Evolutionary conservation across 2,113 vertebrate species (phyloP), one percentile per base, ranked within the genome.

Genomic region (Podocnemis expansa): DNA sequence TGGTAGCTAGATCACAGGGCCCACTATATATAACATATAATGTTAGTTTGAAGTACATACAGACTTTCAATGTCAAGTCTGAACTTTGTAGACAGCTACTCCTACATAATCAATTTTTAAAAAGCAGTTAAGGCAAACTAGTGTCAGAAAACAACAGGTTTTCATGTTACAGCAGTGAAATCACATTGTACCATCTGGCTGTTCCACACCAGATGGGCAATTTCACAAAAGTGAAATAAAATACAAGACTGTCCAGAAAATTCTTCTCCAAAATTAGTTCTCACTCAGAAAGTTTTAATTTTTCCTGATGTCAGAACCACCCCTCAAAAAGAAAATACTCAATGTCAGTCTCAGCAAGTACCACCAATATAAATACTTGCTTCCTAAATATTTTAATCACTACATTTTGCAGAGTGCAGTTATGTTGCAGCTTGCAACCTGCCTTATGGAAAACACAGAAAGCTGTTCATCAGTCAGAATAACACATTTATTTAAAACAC

Each of bases 171-270:
- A 75, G 84, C 38, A 85, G 70, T 67, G 51, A 22, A 86, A 96
- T 94, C 93, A 56, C 5, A 75, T 87, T 93, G 93, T 47, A 91
- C 93, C 94, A 97, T 85, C 87, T 96, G 96, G 88, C 27, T 70
- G 92, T 96, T 90, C 89, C 75, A 92, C 55, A 85, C 34, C 17
- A 75, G 29, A 79, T 52, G 84, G 60, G 67, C 80, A 60, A 91
- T 88, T 90, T 91, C 90, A 95, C 52, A 88, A 94, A 89, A 2
- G 82, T 91, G 56, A 96, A 97, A 94, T 16, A 75, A 96, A 90
- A 43, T 67, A 87, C 47, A 93, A 82, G 63, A 75, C 89, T 91
- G 82, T 24, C 47, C 85, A 88, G 85, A 93, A 94, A 45, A 56
- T 1, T 13, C 14, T 1, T 0, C 8, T 14, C 3, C 10, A 5